Evolutionary conservation across 2,113 vertebrate genomes (phyloP), one percentile per base, ranked within the genome.

Genomic region (Setophaga petechia): DNA sequence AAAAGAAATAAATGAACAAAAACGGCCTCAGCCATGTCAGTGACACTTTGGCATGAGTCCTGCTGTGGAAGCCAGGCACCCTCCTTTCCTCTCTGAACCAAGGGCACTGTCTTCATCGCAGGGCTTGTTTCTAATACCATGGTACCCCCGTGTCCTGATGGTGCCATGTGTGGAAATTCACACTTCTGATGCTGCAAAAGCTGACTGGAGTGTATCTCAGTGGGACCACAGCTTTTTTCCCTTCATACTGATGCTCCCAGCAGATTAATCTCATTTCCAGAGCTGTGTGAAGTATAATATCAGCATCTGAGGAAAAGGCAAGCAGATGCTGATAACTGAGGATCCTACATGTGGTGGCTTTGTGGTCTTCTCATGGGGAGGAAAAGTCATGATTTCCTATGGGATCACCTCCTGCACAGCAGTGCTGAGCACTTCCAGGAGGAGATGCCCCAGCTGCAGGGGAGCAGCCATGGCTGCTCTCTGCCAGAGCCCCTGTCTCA

Each of bases 131-230:
- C 39, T 28, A 19, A 23, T 7, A 12, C 3, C 4, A 1, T n/a
- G 47, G 27, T 57, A 31, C 4, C 25, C 19, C 12, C 0, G 0
- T 8, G 28, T 46, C 55, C 43, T 83, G 58, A 14, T 0, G 0
- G n/a, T 65, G 33, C 30, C n/a, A 33, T 0, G 3, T 19, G 37
- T 55, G 39, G 35, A 77, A 94, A 76, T 85, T 79, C 37, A 62
- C 28, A 16, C 8, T 57, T 37, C 39, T 47, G n/a, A 27, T 24
- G 6, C 28, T 65, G 65, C 20, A 62, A 80, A 77, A 91, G 9
- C 35, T 63, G 55, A 5, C 35, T 74, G 75, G 71, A 93, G 47
- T 4, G 2, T 8, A 30, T 58, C 2, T 2, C 37, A 39, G 72
- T 0, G 0, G 39, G 12, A 24, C 17, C 41, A 15, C 35, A 43